Percentiles rank a stretch among this genome's conserved stretches.
Evolutionary conservation across 1,140 invertebrate genomes (phyloP).

Genomic region (Spodoptera frugiperda): DNA sequence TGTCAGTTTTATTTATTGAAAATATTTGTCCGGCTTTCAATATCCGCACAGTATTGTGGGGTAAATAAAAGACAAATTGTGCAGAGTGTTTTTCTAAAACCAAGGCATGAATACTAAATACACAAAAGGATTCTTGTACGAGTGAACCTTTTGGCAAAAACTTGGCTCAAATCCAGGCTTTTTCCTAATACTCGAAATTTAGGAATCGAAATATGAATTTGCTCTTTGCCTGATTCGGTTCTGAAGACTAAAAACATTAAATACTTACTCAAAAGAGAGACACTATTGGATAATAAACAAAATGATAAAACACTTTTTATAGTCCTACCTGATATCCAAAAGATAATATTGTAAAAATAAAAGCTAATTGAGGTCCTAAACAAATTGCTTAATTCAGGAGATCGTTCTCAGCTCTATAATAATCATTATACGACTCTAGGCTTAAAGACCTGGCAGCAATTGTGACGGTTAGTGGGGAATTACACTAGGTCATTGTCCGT

Average conservation of each 20-base stretch:
- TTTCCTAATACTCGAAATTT: too few species aligned
- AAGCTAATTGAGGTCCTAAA: conserved; percentile 25
- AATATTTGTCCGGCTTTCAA: conserved; percentile 12
- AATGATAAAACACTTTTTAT: too few species aligned
- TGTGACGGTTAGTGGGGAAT: neutral
- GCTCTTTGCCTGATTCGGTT: too few species aligned
- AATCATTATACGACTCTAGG: conserved; percentile 21
- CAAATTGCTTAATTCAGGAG: conserved; percentile 17
- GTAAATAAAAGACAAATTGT: neutral
- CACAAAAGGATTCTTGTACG: too few species aligned
- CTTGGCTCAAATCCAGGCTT: too few species aligned
- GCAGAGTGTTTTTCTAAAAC: neutral
- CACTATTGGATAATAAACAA: too few species aligned
- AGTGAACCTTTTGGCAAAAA: too few species aligned
- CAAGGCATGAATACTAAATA: too few species aligned
- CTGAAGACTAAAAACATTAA: too few species aligned
- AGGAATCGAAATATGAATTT: too few species aligned
- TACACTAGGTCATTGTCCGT: conserved; percentile 7
- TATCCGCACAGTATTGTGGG: neutral
- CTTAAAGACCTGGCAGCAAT: conserved; percentile 2
- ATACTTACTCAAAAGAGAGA: too few species aligned
- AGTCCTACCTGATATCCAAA: too few species aligned
- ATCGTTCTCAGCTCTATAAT: conserved; percentile 1
- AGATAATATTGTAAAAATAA: neutral
- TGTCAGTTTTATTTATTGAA: neutral